Percentiles rank a stretch among this genome's conserved stretches.
These are phyloP conservation scores for Rhynchomys soricoides DNA, from an alignment of 2,113 vertebrate species.

Conservation along the genomic window DNA sequence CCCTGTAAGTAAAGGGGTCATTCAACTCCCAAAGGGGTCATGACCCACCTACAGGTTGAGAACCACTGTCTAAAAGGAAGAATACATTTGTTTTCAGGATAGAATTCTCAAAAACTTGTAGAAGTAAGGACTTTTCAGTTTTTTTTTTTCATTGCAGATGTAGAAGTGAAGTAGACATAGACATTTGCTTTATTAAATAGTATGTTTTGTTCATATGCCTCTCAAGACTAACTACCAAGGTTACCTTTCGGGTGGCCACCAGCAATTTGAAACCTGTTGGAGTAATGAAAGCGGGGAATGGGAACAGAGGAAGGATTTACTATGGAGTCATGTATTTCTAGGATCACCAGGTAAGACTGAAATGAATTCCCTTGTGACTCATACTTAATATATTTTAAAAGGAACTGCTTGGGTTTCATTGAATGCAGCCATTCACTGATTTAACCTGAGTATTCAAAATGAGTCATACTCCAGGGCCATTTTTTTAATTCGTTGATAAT, in stretches of 20 bases:
- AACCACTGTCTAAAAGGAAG: background rate
- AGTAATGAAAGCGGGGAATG: background rate
- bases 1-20: background rate
- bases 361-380: slow-evolving; percentile 19
- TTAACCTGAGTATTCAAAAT: slow-evolving; percentile 43
- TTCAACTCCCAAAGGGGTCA: background rate
- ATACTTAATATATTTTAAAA: slow-evolving; percentile 50
- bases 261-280: slow-evolving; percentile 16
- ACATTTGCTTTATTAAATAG: slow-evolving; percentile 36
- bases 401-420: background rate
- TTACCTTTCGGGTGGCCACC: background rate
- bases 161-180: background rate
- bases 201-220: slow-evolving; percentile 15
- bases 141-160: slow-evolving; percentile 32
- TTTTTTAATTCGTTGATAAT: slow-evolving; percentile 28
- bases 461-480: background rate
- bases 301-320: slow-evolving; percentile 29
- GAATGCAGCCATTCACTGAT: background rate
- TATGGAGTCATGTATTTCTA: slow-evolving; percentile 10
- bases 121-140: slow-evolving; percentile 41
- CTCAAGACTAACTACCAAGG: background rate
- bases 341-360: slow-evolving; percentile 52
- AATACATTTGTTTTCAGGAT: slow-evolving; percentile 61
- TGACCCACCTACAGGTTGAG: background rate
- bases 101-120: slow-evolving; percentile 27